Percentiles rank a stretch among this genome's conserved stretches.
Evolutionary conservation across 1,140 invertebrate species (phyloP).

Genomic region (Drosophila pachea): DNA sequence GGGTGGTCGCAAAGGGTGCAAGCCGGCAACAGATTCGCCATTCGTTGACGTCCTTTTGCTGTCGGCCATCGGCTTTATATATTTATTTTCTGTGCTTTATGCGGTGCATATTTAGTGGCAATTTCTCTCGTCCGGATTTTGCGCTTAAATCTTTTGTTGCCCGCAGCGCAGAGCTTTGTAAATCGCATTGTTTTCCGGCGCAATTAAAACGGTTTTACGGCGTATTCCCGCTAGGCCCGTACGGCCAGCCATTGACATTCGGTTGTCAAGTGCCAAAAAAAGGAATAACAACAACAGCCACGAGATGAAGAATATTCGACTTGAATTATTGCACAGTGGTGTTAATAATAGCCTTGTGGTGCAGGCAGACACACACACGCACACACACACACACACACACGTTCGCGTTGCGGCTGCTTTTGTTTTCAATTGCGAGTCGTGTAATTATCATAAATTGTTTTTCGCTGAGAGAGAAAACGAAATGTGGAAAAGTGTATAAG

Average conservation of each 20-base stretch:
- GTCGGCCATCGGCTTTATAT: neutral
- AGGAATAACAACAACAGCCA: neutral
- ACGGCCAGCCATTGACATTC: constrained; percentile 48
- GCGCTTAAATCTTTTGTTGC: constrained; percentile 36
- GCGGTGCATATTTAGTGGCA: constrained; percentile 39
- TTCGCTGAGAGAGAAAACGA: neutral
- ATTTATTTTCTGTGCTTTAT: constrained; percentile 35
- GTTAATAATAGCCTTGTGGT: constrained; percentile 55
- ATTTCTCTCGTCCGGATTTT: constrained; percentile 24
- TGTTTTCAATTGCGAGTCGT: constrained; percentile 29
- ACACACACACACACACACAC: neutral
- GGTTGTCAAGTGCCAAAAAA: constrained; percentile 23
- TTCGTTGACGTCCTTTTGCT: constrained; percentile 27
- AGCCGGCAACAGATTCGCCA: constrained; percentile 22
- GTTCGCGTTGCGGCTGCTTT: constrained; percentile 19
- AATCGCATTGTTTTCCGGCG: constrained; percentile 32
- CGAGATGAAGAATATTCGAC: neutral
- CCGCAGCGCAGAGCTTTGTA: constrained; percentile 11
- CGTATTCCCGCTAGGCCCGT: neutral
- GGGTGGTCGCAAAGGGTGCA: too few species aligned
- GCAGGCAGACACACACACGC: neutral
- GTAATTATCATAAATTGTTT: constrained; percentile 17
- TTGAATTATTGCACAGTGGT: constrained; percentile 48
- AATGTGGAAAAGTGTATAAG: neutral
- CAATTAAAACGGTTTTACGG: constrained; percentile 35